Conservation (phyloP, 2,113 vertebrate genomes). For the Scolopax mira region DNA sequence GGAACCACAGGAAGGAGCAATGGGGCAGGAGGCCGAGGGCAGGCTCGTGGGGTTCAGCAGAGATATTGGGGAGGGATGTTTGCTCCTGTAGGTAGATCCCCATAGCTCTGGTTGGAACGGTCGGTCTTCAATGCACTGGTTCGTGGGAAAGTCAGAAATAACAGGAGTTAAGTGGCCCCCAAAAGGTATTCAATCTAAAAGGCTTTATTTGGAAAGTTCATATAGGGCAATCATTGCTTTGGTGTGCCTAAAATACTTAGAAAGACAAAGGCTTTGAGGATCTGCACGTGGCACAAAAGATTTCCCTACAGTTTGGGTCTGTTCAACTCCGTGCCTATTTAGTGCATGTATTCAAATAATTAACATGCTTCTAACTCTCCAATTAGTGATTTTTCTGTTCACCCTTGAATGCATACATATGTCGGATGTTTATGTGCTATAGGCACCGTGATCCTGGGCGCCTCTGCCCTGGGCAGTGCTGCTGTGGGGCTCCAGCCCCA, state of each 20-base stretch:
- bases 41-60: neutral
- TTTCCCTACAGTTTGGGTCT: neutral
- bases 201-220: neutral
- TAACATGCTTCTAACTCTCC: neutral
- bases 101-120: neutral
- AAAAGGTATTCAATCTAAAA: neutral
- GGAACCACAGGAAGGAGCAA: neutral
- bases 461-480: neutral
- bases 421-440: neutral
- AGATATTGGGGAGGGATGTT: neutral
- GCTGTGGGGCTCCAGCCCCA: too few relatives aligned
- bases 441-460: accelerated
- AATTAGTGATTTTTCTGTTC: neutral
- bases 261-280: neutral
- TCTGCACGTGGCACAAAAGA: neutral
- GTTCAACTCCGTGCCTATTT: neutral
- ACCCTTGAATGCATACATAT: accelerated
- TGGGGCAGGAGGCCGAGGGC: neutral
- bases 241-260: neutral
- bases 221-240: neutral
- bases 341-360: neutral
- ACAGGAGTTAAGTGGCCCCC: neutral
- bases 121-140: neutral
- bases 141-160: neutral
- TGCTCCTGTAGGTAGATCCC: neutral